phyloP scores from a whole-genome alignment of 2,888 invertebrate species.

The Tolmerus cingulatus region DNA sequence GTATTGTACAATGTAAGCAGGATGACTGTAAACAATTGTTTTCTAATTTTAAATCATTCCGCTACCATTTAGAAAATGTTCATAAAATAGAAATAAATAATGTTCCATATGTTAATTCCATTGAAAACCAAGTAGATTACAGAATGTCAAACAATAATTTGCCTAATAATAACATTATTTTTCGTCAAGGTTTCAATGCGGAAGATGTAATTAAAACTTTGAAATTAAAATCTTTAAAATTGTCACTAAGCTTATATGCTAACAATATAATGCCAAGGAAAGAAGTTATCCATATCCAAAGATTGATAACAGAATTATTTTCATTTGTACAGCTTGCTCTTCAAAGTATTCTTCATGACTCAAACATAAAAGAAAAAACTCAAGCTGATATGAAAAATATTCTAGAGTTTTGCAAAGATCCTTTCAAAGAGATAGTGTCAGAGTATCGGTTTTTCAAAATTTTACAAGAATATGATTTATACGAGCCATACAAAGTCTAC shows the following conservation, averaged over 20 bases:
- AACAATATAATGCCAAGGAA: slow-evolving; percentile 42
- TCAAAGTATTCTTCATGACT: neutral
- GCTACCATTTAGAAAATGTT: slow-evolving; percentile 31
- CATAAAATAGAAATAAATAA: neutral
- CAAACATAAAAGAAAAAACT: neutral
- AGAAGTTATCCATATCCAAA: slow-evolving; percentile 39
- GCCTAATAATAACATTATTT: neutral
- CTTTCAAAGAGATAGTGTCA: slow-evolving; percentile 43
- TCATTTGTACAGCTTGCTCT: neutral
- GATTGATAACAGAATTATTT: slow-evolving; percentile 15
- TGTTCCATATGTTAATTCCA: neutral
- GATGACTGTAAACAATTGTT: slow-evolving; percentile 43
- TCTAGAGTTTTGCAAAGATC: slow-evolving; percentile 28
- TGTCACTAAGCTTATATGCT: slow-evolving; percentile 16
- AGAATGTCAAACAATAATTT: neutral
- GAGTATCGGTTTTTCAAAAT: slow-evolving; percentile 46
- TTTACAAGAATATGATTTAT: slow-evolving; percentile 36
- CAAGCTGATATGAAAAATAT: neutral
- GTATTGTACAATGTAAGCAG: slow-evolving; percentile 36
- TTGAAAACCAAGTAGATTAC: neutral
- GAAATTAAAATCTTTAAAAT: slow-evolving; percentile 21
- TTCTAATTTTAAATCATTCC: slow-evolving; percentile 31
- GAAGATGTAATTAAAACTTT: neutral
- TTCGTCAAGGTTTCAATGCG: neutral
- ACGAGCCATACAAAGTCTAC: neutral